phyloP scores from a whole-genome alignment of 2,113 vertebrate genomes.

The Anarrhichthys ocellatus region DNA sequence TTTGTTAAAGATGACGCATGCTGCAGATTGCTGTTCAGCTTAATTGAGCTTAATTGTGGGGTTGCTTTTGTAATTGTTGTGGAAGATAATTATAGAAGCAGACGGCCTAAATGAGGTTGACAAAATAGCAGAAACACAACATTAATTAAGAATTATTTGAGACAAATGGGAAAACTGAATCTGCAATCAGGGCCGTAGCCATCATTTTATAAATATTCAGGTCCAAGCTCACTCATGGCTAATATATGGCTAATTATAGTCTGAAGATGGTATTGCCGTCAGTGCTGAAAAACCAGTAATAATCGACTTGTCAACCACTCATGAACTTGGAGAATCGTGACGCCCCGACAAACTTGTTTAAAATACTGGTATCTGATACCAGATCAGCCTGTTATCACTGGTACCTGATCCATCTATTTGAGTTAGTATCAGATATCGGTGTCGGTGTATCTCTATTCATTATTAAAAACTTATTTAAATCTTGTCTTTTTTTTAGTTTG shows the following conservation, averaged over 20 bases:
- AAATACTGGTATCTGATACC: not conserved
- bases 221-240: not conserved
- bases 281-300: not conserved
- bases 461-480: not conserved
- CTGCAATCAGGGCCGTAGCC: not conserved
- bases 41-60: not conserved
- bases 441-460: not conserved
- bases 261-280: not conserved
- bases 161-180: not conserved
- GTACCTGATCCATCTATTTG: not conserved
- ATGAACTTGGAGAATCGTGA: too few species aligned
- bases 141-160: not conserved
- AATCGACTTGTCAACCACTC: not conserved
- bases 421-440: too few species aligned
- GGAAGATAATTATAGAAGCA: not conserved
- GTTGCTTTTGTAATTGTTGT: not conserved
- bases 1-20: not conserved
- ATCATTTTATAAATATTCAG: too few species aligned
- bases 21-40: not conserved
- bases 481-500: not conserved
- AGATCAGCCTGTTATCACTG: not conserved
- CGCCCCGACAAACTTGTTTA: not conserved
- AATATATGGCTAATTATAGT: too few species aligned
- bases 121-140: not conserved
- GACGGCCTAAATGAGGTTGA: not conserved